phyloP scores from a whole-genome alignment of 2,797 vertebrate genomes.

The Rhynchonycteris naso region DNA sequence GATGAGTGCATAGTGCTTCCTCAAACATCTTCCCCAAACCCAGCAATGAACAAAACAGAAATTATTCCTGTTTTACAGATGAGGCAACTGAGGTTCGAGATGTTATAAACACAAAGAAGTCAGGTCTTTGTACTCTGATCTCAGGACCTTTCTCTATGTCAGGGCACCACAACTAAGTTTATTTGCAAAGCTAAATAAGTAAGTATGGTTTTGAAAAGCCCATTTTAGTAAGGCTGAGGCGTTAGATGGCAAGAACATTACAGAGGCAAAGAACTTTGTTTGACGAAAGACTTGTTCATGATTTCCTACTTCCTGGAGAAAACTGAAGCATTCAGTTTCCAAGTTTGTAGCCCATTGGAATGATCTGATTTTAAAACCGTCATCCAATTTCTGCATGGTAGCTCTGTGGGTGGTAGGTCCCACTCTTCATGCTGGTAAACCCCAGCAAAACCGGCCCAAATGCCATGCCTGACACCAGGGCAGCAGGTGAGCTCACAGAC shows the following conservation, averaged over 20 bases:
- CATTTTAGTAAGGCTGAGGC: not conserved
- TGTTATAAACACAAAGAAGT: not conserved
- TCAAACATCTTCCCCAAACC: not conserved
- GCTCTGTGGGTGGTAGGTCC: not conserved
- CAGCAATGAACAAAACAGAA: too few species aligned
- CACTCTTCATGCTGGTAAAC: not conserved
- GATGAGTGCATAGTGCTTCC: accelerated
- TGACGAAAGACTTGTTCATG: not conserved
- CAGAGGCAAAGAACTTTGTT: not conserved
- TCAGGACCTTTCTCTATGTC: constrained; percentile 3
- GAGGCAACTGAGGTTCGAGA: not conserved
- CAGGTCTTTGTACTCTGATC: not conserved
- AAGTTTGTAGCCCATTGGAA: not conserved
- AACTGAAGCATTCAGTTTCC: not conserved
- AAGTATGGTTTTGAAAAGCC: not conserved
- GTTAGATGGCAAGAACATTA: not conserved
- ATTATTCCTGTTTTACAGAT: not conserved
- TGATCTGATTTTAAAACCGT: not conserved
- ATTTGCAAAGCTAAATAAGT: not conserved
- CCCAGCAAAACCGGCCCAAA: not conserved
- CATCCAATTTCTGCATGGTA: not conserved
- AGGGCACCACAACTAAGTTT: not conserved
- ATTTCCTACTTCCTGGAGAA: not conserved
- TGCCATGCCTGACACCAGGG: accelerated
- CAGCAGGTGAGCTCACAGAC: not conserved